Conservation (phyloP, 2,888 invertebrate genomes). For the Apamea crenata region DNA sequence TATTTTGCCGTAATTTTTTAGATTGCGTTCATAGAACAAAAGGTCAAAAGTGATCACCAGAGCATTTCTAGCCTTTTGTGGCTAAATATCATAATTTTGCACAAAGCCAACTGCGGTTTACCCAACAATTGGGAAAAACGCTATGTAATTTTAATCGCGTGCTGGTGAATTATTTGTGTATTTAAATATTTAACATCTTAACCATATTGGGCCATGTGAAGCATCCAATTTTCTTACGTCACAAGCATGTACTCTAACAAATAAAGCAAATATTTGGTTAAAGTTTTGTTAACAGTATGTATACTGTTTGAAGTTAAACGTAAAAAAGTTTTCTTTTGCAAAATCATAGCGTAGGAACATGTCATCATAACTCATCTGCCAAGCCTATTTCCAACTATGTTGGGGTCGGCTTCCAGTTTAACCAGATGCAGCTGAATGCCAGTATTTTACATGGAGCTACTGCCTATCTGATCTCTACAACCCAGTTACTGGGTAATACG, state of each 20-base stretch:
- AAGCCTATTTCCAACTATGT: no score
- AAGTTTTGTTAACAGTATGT: neutral
- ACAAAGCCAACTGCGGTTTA: neutral
- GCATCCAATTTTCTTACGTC: neutral
- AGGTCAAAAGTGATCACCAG: neutral
- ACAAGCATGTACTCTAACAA: neutral
- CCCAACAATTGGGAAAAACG: neutral
- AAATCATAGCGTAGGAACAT: neutral
- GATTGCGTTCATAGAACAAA: neutral
- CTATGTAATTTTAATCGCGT: neutral
- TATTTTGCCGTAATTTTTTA: neutral
- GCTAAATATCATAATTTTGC: neutral
- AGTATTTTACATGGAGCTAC: no score
- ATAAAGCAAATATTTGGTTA: conserved; percentile 2
- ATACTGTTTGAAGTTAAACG: neutral
- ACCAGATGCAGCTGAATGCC: no score
- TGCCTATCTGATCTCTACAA: no score
- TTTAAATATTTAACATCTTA: neutral
- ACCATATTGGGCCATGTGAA: neutral
- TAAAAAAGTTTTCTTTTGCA: neutral
- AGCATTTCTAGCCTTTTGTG: neutral
- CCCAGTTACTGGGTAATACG: no score
- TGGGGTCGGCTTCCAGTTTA: no score
- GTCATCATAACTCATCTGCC: neutral
- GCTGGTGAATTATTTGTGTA: neutral